Evolutionary conservation across 2,888 invertebrate species (phyloP), one percentile per base, ranked within the genome.

Genomic region (Andrena bicolor): DNA sequence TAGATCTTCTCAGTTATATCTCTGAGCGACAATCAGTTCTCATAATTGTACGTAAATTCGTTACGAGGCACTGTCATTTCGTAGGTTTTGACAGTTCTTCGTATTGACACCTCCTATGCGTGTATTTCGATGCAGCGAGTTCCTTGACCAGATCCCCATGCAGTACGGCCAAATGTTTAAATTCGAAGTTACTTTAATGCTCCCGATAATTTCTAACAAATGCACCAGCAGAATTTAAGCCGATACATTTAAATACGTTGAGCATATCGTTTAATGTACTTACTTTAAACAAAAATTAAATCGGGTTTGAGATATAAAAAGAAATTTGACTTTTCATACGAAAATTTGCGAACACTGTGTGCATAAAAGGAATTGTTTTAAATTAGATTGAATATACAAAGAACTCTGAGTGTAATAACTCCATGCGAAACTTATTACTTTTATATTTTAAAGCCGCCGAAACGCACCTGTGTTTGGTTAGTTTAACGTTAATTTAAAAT

Each of bases 51-150:
- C 23, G 35, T 72, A 64, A 28, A 32, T 58, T 53, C n/a, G n/a
- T 64, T 60, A n/a, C 7, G 48, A 69, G 32, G 56, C 48, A 83
- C 63, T 76, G 74, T 76, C 64, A 75, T 72, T 72, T 69, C 49
- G 41, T n/a, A 60, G 76, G 66, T 65, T 86, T 80, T 87, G 87
- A 87, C 87, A 87, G 76, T 65, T 87, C 76, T 48, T 73, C 68
- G 63, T 65, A 84, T 82, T 82, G 82, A 82, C 80, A 86, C 82
- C 73, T 76, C 49, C 58, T 20, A 20, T 56, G 30, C 63, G 28
- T 70, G 56, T 51, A 66, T 53, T 63, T 74, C 35, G 60, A 69
- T 65, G 48, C 48, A 51, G 20, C n/a, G 2, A 69, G 76, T 65
- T 69, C 65, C 61, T 76, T 76, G 58, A 76, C 28, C 70, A 81